Base-by-base conservation (phyloP, 2,888 invertebrate species). In the Uloborus plumipes region DNA sequence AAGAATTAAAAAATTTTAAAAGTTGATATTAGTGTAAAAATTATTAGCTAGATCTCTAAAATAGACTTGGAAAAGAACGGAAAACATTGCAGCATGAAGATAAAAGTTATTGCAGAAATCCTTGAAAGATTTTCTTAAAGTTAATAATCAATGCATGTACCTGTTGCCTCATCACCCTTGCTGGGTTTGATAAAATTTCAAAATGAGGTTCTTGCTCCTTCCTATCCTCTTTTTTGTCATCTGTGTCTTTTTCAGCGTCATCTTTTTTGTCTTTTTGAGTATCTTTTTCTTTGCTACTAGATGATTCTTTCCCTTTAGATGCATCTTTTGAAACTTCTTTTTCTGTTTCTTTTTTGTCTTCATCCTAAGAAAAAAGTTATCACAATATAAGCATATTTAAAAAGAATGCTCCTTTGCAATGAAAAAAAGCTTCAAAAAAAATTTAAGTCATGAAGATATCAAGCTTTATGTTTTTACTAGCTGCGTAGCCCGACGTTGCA, bases 101-200 rank as follows among this genome's bases (percentile, higher is more conserved):
- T 22, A 15, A 49, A 64, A 66, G 51, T 16, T 51, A 58, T 16
- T 53, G 16, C 22, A 20, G 51, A 51, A 20, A 67, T 58, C 11
- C 16, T 15, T 11, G 51, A 82, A 47, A 64, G n/a, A 67, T 16
- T 20, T n/a, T n/a, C n/a, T n/a, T 39, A 20, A 18, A 31, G 55
- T 15, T 16, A 22, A 18, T 49, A 47, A 62, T 26, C 4, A 26
- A 26, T 26, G 15, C 18, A 59, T 53, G 51, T 84, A 90, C 89
- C 88, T 98, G 99, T 88, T 96, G 96, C 85, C 97, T 93, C 92
- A 99, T 93, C 0, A 96, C 93, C 76, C 99, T 93, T 0, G 97
- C 97, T 0, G 99, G 99, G 91, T 99, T 99, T 87, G 93, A 93
- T 62, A 99, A 90, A 85, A 97, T 94, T 90, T 98, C 97, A 90